Evolutionary conservation across 2,113 vertebrate species (phyloP), one percentile per base, ranked within the genome.

Genomic region (Smithornis capensis): DNA sequence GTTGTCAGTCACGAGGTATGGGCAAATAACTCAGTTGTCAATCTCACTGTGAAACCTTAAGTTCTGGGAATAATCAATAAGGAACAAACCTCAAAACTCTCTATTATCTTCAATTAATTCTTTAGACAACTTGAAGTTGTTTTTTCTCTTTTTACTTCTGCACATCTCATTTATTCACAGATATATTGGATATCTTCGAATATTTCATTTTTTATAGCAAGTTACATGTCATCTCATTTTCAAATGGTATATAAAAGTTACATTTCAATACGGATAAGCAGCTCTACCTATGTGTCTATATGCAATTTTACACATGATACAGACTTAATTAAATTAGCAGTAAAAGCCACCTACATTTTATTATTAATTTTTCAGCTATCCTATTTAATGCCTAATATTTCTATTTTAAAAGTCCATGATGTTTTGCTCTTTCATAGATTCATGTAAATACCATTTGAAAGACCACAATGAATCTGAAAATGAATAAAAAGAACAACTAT

Each of bases 21-120:
- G 97, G 97, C 97, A 98, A 98, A 98, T 98, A 98, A 98, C 98
- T 98, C 98, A 97, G 98, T 93, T 99, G 98, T 98, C 99, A 98
- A 98, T 98, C 98, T 97, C 95, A 97, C 97, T 87, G 96, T 97
- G 98, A 98, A 98, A 97, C 91, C 88, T 92, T 89, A 97, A 98
- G 97, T 97, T 97, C 96, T 97, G 96, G 91, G 97, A 97, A 97
- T 98, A 98, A 99, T 98, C 98, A 98, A 99, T 98, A 98, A 73
- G 78, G 85, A 91, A 94, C 87, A 83, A 89, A 67, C 10, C 6
- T 37, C 4, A 78, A 90, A 92, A 69, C 87, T 96, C 96, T 97
- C 93, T 95, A 97, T 96, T 97, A 96, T 94, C 88, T 56, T 83
- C 96, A 86, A 27, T 60, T 77, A 96, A 95, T 90, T 95, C 95